These are phyloP conservation scores for Monochamus saltuarius DNA, from an alignment of 1,140 invertebrate species.

Conservation along the genomic window DNA sequence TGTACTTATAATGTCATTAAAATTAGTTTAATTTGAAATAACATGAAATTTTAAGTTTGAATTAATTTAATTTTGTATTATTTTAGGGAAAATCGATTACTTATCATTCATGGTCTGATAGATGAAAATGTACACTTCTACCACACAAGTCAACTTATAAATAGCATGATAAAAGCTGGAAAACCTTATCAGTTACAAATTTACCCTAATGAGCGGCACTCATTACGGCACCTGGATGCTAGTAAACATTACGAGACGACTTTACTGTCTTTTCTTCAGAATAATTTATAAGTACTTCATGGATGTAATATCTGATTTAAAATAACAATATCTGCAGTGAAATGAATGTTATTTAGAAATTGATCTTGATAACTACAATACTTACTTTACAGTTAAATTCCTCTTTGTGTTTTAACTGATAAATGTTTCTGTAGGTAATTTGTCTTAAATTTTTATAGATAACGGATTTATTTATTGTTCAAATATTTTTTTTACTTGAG, in stretches of 20 bases:
- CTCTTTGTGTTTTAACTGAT: not conserved
- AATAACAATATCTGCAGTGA: not conserved
- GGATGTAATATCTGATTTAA: not conserved
- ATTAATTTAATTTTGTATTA: constrained; percentile 19
- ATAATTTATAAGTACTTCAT: constrained; percentile 67
- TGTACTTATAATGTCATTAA: not conserved
- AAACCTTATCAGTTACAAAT: constrained; percentile 91
- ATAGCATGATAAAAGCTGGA: constrained; percentile 84
- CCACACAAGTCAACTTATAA: constrained; percentile 90
- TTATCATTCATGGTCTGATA: constrained; percentile 97
- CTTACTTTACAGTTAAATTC: not conserved
- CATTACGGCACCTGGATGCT: constrained; percentile 86
- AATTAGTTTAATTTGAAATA: not conserved
- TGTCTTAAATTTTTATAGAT: constrained; percentile 9
- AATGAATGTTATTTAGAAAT: too few species aligned
- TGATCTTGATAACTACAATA: not conserved
- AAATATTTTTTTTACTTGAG: not conserved
- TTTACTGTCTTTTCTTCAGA: constrained; percentile 87
- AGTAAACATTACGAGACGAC: constrained; percentile 96
- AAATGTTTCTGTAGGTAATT: constrained; percentile 2
- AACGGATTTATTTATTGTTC: constrained; percentile 1
- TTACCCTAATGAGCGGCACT: constrained; percentile 94
- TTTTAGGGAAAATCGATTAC: constrained; percentile 80
- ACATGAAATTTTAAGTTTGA: not conserved
- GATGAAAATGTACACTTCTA: constrained; percentile 99